Conservation (phyloP, 2,888 invertebrate species). For the Norana najaformis region DNA sequence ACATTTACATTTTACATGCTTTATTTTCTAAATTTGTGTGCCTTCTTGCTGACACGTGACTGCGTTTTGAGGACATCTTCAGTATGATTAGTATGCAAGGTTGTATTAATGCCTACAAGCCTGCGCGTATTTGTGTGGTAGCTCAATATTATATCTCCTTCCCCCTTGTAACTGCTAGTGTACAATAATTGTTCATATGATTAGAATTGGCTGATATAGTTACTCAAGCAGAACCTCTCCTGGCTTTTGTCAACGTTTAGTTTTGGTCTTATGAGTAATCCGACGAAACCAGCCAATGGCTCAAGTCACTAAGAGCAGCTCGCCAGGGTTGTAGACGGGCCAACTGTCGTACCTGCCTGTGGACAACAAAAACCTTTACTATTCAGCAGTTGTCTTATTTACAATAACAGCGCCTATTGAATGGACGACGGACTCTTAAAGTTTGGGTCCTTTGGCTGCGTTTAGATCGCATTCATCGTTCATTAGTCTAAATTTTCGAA, state of each 20-base stretch:
- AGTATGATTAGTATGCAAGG: no score
- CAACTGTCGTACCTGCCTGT: not conserved
- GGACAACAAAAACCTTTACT: no score
- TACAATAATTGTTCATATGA: not conserved
- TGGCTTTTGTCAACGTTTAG: not conserved
- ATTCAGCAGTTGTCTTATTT: no score
- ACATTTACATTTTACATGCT: no score
- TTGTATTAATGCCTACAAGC: no score
- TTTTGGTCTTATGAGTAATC: not conserved
- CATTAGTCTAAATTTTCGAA: not conserved
- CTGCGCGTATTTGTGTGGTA: no score
- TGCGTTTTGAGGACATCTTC: no score
- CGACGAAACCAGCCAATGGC: not conserved
- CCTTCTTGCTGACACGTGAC: no score
- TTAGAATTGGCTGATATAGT: not conserved
- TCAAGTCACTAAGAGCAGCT: not conserved
- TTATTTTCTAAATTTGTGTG: no score
- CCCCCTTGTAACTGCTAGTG: no score
- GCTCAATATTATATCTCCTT: no score
- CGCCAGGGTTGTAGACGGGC: not conserved
- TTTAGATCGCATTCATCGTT: not conserved
- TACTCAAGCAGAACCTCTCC: not conserved
- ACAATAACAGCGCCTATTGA: not conserved
- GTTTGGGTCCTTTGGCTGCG: not conserved
- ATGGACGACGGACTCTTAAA: not conserved